A percentile compares a stretch with the other conserved stretches of the same genome.
These are phyloP conservation scores for Aplochiton taeniatus DNA, from an alignment of 2,797 vertebrate species.

Conservation along the genomic window DNA sequence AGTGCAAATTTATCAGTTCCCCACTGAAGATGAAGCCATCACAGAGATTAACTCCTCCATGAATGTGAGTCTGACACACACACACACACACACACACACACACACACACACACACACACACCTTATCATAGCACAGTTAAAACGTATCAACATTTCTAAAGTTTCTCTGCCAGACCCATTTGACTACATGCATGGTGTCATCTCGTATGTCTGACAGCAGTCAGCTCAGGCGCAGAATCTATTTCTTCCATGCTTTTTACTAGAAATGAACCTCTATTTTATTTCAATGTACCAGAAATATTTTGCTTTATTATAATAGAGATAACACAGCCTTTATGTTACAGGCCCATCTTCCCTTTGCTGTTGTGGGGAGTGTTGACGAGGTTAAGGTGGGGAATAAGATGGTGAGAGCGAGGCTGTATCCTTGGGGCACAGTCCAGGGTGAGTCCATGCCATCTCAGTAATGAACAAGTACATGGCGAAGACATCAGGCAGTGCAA, in stretches of 20 bases:
- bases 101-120: not conserved
- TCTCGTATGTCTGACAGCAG: not conserved
- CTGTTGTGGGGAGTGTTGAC: conserved; percentile 93
- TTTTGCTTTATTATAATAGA: no score
- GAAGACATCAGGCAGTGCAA: conserved; percentile 3
- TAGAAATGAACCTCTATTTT: no score
- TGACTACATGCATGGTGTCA: not conserved
- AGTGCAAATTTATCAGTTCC: conserved; percentile 98
- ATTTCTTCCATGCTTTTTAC: not conserved
- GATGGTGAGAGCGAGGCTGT: conserved; percentile 92
- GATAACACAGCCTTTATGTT: not conserved
- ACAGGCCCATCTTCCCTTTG: conserved; percentile 92
- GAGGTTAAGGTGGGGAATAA: conserved; percentile 95
- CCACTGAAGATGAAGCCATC: conserved; percentile 91
- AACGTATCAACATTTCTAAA: not conserved
- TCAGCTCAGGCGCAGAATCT: not conserved
- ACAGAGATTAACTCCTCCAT: conserved; percentile 95
- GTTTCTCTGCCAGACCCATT: no score
- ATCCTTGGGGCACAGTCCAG: conserved; percentile 98
- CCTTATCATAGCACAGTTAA: not conserved
- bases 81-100: not conserved
- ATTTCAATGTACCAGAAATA: no score
- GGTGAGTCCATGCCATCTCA: conserved; percentile 75
- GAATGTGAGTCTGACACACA: conserved; percentile 83
- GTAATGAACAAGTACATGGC: not conserved